Evolutionary conservation across 2,113 vertebrate genomes (phyloP).

Genomic region (Anarhynchus alexandrinus): DNA sequence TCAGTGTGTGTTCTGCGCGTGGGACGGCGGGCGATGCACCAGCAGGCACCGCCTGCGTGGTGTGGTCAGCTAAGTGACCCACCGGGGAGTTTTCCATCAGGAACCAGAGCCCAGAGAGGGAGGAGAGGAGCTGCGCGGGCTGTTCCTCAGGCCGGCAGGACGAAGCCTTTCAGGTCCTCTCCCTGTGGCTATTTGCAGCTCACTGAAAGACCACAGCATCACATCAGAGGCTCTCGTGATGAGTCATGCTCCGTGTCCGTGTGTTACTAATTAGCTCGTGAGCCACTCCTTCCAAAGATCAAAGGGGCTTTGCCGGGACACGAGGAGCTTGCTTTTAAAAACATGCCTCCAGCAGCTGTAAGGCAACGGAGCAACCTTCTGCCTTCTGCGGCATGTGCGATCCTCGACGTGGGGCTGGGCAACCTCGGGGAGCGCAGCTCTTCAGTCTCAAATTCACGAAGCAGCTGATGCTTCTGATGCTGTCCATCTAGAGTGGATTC

Average conservation of each 20-base stretch:
- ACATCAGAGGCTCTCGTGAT: background rate
- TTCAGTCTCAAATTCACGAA: rapidly evolving
- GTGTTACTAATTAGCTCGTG: background rate
- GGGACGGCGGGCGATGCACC: background rate
- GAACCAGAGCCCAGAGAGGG: background rate
- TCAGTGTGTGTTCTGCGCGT: rapidly evolving
- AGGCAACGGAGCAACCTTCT: background rate
- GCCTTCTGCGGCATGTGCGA: background rate
- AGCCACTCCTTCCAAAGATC: background rate
- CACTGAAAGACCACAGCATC: background rate
- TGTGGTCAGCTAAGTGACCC: rapidly evolving
- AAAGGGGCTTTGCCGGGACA: background rate
- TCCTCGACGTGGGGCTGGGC: background rate
- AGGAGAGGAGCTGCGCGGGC: background rate
- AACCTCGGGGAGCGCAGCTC: rapidly evolving
- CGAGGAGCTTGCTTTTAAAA: background rate
- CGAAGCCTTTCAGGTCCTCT: background rate
- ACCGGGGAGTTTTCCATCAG: rapidly evolving
- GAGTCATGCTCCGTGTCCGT: background rate
- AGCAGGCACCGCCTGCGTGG: background rate
- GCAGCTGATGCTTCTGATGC: background rate
- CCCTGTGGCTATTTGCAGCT: background rate
- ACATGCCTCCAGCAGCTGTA: slow-evolving; percentile 15
- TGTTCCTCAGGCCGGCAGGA: background rate
- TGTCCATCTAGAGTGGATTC: background rate